Conservation (phyloP, 2,888 invertebrate species). For the Agriotes lineatus region DNA sequence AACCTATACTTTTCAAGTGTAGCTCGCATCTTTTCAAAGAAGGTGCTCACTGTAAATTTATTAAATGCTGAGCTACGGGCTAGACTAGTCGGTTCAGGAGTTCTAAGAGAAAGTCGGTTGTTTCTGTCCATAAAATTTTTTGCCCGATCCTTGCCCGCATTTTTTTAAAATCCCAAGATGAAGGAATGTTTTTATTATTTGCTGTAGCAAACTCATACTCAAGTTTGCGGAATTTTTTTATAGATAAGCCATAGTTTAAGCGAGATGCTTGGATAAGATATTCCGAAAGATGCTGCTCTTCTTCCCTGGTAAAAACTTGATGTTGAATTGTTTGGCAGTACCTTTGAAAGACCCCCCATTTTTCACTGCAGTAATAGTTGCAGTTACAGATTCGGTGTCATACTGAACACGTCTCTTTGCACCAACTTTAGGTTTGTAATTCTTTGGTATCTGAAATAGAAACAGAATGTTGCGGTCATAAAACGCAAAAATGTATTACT, state of each 20-base stretch:
- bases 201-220: background rate
- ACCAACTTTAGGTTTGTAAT: slow-evolving; percentile 20
- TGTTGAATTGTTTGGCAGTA: background rate
- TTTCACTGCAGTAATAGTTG: slow-evolving; percentile 16
- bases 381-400: background rate
- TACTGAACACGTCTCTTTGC: slow-evolving; percentile 1
- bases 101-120: background rate
- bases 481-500: background rate
- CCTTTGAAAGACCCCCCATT: slow-evolving; percentile 11
- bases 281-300: slow-evolving; percentile 12
- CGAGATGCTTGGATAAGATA: slow-evolving; percentile 22
- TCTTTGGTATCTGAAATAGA: slow-evolving; percentile 12
- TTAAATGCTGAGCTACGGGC: background rate
- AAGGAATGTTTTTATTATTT: slow-evolving; percentile 2
- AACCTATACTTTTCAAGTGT: too few species aligned
- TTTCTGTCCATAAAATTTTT: background rate
- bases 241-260: slow-evolving; percentile 13
- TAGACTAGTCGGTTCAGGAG: slow-evolving; percentile 11
- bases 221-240: background rate
- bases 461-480: background rate
- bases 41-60: background rate
- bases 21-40: background rate
- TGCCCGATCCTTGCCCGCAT: slow-evolving; percentile 10
- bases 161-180: slow-evolving; percentile 3
- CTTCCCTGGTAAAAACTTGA: slow-evolving; percentile 10